A percentile compares a stretch with the other conserved stretches of the same genome.
phyloP scores from a whole-genome alignment of 2,113 vertebrate species.

The Larimichthys crocea region DNA sequence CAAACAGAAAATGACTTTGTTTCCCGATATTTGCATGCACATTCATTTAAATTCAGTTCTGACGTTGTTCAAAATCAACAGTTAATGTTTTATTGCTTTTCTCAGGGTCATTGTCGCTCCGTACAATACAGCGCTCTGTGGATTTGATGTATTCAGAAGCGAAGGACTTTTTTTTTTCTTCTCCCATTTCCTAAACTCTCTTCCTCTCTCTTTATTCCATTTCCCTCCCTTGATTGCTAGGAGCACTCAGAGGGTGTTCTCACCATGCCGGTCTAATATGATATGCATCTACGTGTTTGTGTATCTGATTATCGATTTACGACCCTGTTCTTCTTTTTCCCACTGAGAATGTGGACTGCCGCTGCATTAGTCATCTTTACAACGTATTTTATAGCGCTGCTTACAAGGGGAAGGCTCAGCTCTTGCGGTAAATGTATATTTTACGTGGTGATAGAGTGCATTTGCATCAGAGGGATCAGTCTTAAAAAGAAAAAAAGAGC shows the following conservation, averaged over 20 bases:
- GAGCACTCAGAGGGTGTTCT: conserved; percentile 49
- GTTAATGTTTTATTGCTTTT: conserved; percentile 28
- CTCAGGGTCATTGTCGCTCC: conserved; percentile 19
- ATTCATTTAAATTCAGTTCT: conserved; percentile 39
- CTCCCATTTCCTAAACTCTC: conserved; percentile 31
- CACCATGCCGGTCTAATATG: conserved; percentile 43
- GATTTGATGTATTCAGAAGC: conserved; percentile 48
- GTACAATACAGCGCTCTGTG: conserved; percentile 7
- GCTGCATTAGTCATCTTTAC: conserved; percentile 77
- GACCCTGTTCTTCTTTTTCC: conserved; percentile 57
- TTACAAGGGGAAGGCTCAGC: conserved; percentile 37
- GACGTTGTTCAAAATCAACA: conserved; percentile 13
- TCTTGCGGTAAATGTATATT: conserved; percentile 72
- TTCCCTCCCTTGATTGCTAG: conserved; percentile 53
- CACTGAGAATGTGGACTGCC: conserved; percentile 45
- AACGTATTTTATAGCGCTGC: conserved; percentile 66
- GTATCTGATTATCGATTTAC: conserved; percentile 78
- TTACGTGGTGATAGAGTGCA: conserved; percentile 73
- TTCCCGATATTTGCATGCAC: conserved; percentile 12
- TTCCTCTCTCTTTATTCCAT: conserved; percentile 44
- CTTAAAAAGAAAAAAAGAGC: conserved; percentile 33
- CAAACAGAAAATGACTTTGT: neutral
- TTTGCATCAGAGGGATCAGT: conserved; percentile 69
- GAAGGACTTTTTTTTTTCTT: conserved; percentile 16
- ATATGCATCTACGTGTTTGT: conserved; percentile 74